These are phyloP conservation scores for Hetaerina americana DNA, from an alignment of 1,140 invertebrate species.

Conservation along the genomic window DNA sequence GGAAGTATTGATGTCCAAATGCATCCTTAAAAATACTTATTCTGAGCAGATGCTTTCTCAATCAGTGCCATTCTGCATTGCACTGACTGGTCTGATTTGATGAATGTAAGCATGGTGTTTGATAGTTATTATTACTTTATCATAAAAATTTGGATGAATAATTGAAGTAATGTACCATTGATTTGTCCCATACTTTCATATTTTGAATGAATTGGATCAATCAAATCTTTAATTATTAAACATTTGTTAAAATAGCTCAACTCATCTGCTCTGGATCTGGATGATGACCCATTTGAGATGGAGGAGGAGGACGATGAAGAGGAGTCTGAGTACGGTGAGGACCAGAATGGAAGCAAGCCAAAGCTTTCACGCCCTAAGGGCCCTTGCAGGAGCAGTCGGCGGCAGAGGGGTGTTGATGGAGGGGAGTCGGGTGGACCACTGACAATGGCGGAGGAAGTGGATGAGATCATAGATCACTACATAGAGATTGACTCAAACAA, in stretches of 20 bases:
- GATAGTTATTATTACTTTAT: too few relatives aligned
- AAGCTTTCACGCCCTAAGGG: slow-evolving; percentile 24
- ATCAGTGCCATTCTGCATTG: too few relatives aligned
- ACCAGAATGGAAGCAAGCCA: neutral
- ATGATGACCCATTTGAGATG: slow-evolving; percentile 31
- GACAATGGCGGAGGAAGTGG: slow-evolving; percentile 49
- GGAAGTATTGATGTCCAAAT: too few relatives aligned
- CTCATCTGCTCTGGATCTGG: slow-evolving; percentile 32
- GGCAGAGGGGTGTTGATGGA: slow-evolving; percentile 12
- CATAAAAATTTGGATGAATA: too few relatives aligned
- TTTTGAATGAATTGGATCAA: slow-evolving; percentile 77
- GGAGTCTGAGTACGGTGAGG: neutral
- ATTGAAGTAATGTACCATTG: too few relatives aligned
- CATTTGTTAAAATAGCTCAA: neutral
- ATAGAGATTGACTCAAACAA: slow-evolving; percentile 91
- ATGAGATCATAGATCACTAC: slow-evolving; percentile 74
- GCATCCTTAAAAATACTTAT: too few relatives aligned
- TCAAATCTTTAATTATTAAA: slow-evolving; percentile 77
- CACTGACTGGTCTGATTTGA: too few relatives aligned
- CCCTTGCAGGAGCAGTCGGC: slow-evolving; percentile 29
- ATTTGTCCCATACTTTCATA: too few relatives aligned
- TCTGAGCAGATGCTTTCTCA: too few relatives aligned
- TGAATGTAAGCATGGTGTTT: too few relatives aligned
- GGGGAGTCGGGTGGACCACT: neutral
- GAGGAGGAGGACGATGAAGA: slow-evolving; percentile 29